Evolutionary conservation across 2,888 invertebrate species (phyloP).

Genomic region (Leucoma salicis): DNA sequence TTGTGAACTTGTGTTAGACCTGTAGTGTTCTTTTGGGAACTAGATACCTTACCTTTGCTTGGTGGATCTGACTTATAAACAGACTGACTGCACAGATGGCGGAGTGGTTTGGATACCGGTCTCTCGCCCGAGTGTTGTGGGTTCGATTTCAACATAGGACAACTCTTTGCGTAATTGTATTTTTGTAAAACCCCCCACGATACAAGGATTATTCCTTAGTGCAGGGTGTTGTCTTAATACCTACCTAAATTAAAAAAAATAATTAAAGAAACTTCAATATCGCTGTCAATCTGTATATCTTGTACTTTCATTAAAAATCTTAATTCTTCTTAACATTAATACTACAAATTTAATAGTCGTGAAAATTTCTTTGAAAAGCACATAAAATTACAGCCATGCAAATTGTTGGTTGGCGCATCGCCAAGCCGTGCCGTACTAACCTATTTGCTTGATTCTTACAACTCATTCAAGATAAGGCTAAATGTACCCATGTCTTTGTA

Average conservation of each 20-base stretch:
- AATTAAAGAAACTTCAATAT: constrained; percentile 22
- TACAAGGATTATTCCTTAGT: too few relatives aligned
- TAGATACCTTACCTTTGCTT: constrained; percentile 29
- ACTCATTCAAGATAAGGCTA: constrained; percentile 26
- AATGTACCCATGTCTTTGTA: constrained; percentile 23
- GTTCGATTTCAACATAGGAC: too few relatives aligned
- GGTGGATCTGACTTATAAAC: constrained; percentile 20
- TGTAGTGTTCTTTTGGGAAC: constrained; percentile 35
- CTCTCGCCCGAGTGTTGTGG: too few relatives aligned
- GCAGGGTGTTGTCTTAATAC: too few relatives aligned
- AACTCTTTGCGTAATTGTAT: too few relatives aligned
- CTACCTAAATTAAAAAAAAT: too few relatives aligned
- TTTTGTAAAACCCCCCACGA: too few relatives aligned
- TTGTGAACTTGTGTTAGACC: constrained; percentile 50
- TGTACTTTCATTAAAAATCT: too few relatives aligned
- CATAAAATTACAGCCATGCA: constrained; percentile 26
- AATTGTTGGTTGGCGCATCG: constrained; percentile 24
- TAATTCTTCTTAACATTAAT: not conserved
- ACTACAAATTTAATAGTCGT: constrained; percentile 10
- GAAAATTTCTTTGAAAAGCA: constrained; percentile 27
- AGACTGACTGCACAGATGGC: too few relatives aligned
- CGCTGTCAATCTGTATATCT: constrained; percentile 4
- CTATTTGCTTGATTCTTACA: constrained; percentile 28
- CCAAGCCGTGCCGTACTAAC: constrained; percentile 21
- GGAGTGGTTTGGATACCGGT: too few relatives aligned